Evolutionary conservation across 2,113 vertebrate genomes (phyloP).

Genomic region (Carettochelys insculpta): DNA sequence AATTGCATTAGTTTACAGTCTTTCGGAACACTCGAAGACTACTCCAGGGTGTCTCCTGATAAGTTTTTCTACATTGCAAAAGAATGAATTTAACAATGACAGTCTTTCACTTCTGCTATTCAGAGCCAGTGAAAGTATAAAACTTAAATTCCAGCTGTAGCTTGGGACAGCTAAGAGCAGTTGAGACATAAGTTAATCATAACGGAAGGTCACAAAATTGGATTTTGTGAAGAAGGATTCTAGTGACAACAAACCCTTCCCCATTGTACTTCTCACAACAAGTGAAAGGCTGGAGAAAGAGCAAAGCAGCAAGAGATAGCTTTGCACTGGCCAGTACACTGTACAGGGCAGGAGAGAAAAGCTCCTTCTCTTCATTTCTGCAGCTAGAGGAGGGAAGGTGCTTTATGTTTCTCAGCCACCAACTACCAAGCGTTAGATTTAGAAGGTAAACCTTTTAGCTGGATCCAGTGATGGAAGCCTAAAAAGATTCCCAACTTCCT

Average conservation of each 20-base stretch:
- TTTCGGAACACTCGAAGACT: not conserved
- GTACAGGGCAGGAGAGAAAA: not conserved
- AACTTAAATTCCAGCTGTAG: not conserved
- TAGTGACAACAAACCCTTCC: fast-evolving
- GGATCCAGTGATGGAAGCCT: not conserved
- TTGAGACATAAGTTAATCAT: fast-evolving
- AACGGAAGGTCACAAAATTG: not conserved
- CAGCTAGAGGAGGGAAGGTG: not conserved
- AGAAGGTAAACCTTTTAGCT: not conserved
- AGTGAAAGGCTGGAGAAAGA: not conserved
- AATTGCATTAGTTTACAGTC: not conserved
- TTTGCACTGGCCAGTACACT: not conserved
- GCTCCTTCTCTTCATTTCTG: not conserved
- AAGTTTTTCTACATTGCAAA: not conserved
- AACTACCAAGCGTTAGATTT: not conserved
- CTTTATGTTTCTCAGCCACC: not conserved
- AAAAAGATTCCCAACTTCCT: not conserved
- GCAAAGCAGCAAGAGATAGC: not conserved
- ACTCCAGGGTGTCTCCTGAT: no score
- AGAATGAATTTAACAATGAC: not conserved
- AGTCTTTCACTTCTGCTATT: not conserved
- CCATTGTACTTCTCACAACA: fast-evolving
- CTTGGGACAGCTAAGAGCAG: not conserved
- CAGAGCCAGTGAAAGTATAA: not conserved
- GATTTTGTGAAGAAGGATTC: not conserved